Conservation (phyloP, 2,888 invertebrate species). For the Coremacera marginata region DNA sequence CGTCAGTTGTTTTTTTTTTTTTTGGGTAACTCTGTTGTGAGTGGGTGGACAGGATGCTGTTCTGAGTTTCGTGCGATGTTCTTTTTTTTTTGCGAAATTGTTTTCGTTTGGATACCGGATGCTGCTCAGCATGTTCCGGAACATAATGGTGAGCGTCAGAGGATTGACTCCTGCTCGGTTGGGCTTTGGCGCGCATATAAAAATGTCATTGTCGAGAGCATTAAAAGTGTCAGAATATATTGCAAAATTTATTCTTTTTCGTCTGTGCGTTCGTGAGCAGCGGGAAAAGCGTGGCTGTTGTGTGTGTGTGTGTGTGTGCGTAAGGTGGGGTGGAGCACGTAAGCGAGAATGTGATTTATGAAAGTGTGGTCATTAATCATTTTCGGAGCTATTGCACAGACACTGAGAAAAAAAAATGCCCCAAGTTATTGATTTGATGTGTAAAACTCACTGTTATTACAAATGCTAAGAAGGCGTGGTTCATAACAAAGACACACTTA, state of each 20-base stretch:
- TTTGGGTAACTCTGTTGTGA: not conserved
- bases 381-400: constrained; percentile 30
- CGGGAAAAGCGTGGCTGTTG: constrained; percentile 12
- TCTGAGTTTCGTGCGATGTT: not conserved
- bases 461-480: not conserved
- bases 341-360: constrained; percentile 46
- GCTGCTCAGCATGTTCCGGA: constrained; percentile 42
- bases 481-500: not conserved
- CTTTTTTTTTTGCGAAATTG: not conserved
- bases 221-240: constrained; percentile 49
- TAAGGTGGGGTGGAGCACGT: constrained; percentile 16
- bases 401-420: constrained; percentile 24
- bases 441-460: not conserved
- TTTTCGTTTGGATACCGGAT: constrained; percentile 26
- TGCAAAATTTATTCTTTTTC: constrained; percentile 44
- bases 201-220: constrained; percentile 47
- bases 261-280: not conserved
- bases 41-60: not conserved
- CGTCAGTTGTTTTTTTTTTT: not conserved
- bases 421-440: not conserved
- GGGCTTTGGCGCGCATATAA: constrained; percentile 42
- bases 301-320: constrained; percentile 2
- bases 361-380: constrained; percentile 46
- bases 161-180: constrained; percentile 42
- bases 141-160: constrained; percentile 19